Percentiles rank a stretch among this genome's conserved stretches.
Evolutionary conservation across 2,113 vertebrate genomes (phyloP).

Genomic region (cattle (Bos taurus)): DNA sequence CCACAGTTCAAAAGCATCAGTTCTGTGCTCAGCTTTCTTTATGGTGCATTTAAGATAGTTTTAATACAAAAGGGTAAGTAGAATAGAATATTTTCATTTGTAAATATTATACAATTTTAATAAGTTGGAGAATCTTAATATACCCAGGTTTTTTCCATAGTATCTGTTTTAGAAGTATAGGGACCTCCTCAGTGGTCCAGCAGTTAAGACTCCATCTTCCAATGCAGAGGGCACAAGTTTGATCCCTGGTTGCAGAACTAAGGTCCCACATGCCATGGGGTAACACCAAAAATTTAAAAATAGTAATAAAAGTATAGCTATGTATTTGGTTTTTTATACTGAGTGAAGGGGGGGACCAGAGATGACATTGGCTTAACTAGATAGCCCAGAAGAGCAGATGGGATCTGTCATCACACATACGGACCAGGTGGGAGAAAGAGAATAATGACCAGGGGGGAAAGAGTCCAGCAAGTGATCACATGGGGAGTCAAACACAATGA

Average conservation of each 20-base stretch:
- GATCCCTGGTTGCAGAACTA: background rate
- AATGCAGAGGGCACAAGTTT: background rate
- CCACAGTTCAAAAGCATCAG: no score
- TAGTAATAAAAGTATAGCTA: background rate
- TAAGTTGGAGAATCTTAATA: background rate
- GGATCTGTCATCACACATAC: background rate
- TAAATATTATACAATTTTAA: background rate
- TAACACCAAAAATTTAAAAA: background rate
- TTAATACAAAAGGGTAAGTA: background rate
- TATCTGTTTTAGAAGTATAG: background rate
- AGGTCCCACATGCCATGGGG: background rate
- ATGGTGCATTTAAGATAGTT: background rate
- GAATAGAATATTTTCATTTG: background rate
- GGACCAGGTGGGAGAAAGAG: background rate
- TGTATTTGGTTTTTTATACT: background rate
- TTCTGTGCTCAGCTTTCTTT: no score
- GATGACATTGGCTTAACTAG: accelerated
- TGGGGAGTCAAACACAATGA: background rate
- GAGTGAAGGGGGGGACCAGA: background rate
- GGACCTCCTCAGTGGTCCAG: background rate
- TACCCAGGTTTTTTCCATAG: background rate
- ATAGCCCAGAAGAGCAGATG: background rate
- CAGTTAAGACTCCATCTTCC: background rate
- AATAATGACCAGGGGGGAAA: background rate
- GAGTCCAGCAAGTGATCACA: background rate